Percentiles rank a stretch among this genome's conserved stretches.
Conservation (phyloP, 1,140 invertebrate species). For the Hyposmocoma kahamanoa region DNA sequence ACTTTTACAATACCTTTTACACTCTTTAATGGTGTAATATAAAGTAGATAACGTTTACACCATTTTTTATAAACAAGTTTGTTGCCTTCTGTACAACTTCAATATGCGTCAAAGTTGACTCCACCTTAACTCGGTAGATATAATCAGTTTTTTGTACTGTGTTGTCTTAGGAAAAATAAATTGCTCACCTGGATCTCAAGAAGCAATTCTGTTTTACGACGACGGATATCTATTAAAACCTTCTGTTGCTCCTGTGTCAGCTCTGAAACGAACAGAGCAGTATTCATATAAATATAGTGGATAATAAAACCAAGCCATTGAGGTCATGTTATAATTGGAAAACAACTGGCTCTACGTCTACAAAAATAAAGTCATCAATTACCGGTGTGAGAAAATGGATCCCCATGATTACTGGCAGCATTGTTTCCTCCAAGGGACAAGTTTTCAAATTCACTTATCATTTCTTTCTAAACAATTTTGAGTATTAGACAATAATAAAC, state of each 20-base stretch:
- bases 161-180: too few relatives aligned
- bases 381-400: slow-evolving; percentile 66
- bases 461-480: slow-evolving; percentile 38
- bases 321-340: slow-evolving; percentile 52
- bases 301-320: slow-evolving; percentile 43
- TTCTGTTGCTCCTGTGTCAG: slow-evolving; percentile 93
- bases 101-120: too few relatives aligned
- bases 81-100: too few relatives aligned
- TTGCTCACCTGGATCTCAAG: slow-evolving; percentile 93
- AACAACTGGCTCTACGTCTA: slow-evolving; percentile 44
- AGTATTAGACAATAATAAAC: slow-evolving; percentile 55
- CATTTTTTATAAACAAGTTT: too few relatives aligned
- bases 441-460: slow-evolving; percentile 73
- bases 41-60: too few relatives aligned
- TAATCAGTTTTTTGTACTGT: too few relatives aligned
- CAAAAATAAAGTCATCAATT: slow-evolving; percentile 24
- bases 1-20: too few relatives aligned
- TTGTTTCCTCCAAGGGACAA: slow-evolving; percentile 69
- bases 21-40: too few relatives aligned
- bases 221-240: slow-evolving; percentile 89
- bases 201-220: slow-evolving; percentile 91
- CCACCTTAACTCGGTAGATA: too few relatives aligned
- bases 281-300: slow-evolving; percentile 23
- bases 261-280: slow-evolving; percentile 79
- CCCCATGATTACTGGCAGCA: slow-evolving; percentile 63